Evolutionary conservation across 1,140 invertebrate species (phyloP).

Genomic region (Battus philenor): DNA sequence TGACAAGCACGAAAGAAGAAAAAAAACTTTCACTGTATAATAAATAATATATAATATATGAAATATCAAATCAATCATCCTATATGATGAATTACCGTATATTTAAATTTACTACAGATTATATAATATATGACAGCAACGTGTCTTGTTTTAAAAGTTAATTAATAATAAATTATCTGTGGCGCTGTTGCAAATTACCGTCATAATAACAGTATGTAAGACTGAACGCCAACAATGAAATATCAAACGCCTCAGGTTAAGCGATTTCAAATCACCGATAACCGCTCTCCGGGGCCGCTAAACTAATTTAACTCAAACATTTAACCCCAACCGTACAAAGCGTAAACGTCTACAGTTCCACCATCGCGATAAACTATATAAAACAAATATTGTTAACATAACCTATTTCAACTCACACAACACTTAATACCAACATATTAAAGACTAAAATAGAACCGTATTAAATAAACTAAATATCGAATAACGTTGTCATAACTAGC

Average conservation of each 20-base stretch:
- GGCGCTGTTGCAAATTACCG: too few relatives aligned
- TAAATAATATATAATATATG: too few relatives aligned
- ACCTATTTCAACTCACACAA: too few relatives aligned
- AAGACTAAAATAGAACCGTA: background rate
- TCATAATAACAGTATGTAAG: background rate
- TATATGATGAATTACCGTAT: too few relatives aligned
- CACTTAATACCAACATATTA: background rate
- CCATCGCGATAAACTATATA: conserved; percentile 42
- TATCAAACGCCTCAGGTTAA: background rate
- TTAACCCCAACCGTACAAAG: conserved; percentile 39
- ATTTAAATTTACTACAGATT: too few relatives aligned
- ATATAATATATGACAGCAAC: too few relatives aligned
- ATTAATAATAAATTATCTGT: too few relatives aligned
- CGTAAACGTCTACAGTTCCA: conserved; percentile 42
- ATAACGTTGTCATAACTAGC: conserved; percentile 15
- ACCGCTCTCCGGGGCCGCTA: conserved; percentile 33
- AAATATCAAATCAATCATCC: too few relatives aligned
- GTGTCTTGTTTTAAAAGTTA: too few relatives aligned
- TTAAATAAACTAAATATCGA: background rate
- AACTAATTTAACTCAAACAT: conserved; percentile 51
- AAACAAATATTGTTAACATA: conserved; percentile 12
- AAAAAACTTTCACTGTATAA: too few relatives aligned
- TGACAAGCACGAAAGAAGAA: too few relatives aligned
- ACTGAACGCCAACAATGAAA: background rate
- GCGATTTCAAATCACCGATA: conserved; percentile 33